A percentile compares a stretch with the other conserved stretches of the same genome.
Conservation (phyloP, 2,888 invertebrate genomes). For the Cinara cedri region DNA sequence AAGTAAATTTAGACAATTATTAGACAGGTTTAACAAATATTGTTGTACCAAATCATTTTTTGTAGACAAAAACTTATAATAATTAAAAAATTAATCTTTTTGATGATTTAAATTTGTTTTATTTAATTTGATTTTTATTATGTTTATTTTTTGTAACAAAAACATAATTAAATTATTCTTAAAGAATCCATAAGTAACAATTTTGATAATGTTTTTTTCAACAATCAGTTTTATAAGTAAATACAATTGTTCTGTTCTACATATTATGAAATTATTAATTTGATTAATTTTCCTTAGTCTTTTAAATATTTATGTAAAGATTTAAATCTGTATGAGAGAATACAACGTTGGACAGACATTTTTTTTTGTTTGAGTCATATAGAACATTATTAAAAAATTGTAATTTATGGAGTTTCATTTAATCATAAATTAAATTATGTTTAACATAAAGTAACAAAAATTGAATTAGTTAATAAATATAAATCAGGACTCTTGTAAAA, state of each 20-base stretch:
- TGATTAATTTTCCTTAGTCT: neutral
- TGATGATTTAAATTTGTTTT: conserved; percentile 16
- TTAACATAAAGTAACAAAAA: neutral
- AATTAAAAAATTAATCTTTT: neutral
- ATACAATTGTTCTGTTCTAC: neutral
- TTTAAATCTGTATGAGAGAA: neutral
- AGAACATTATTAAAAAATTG: neutral
- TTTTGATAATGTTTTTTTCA: neutral
- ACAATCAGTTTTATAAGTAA: no score
- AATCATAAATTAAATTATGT: conserved; percentile 3
- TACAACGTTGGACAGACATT: neutral
- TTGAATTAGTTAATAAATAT: neutral
- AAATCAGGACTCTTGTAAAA: neutral
- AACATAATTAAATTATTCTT: conserved; percentile 37
- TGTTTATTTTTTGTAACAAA: conserved; percentile 54
- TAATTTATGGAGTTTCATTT: conserved; percentile 28
- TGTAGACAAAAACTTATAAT: conserved; percentile 11
- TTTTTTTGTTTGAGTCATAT: neutral
- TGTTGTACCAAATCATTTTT: neutral
- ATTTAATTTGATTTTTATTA: conserved; percentile 38
- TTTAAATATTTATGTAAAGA: neutral
- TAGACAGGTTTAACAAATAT: conserved; percentile 6
- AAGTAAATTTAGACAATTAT: conserved; percentile 26
- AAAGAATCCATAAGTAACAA: conserved; percentile 36
- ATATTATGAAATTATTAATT: neutral